phyloP scores from a whole-genome alignment of 2,888 invertebrate genomes.

The Harmothoe impar region DNA sequence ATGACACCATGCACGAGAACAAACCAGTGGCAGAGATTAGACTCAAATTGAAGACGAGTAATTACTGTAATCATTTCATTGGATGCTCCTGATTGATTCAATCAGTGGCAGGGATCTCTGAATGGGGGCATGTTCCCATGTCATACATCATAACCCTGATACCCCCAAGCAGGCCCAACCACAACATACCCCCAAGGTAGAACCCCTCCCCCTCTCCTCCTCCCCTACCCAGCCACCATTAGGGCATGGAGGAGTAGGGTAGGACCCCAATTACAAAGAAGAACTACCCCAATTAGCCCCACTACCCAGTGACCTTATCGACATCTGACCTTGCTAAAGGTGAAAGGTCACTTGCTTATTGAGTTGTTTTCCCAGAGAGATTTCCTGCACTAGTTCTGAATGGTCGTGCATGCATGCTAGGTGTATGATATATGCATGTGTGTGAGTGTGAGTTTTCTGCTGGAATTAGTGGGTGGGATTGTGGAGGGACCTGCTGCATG shows the following conservation, averaged over 20 bases:
- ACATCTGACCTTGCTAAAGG: background rate
- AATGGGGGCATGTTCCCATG: background rate
- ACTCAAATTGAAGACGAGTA: too few species aligned
- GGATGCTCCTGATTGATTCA: background rate
- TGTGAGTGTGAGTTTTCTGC: background rate
- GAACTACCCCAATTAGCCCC: slow-evolving; percentile 50
- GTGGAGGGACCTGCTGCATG: background rate
- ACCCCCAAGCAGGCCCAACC: background rate
- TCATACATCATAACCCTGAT: background rate
- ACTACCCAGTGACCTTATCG: background rate
- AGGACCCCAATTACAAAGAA: slow-evolving; percentile 47
- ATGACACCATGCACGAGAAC: too few species aligned
- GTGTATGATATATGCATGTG: background rate
- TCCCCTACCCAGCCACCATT: background rate
- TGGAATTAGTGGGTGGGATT: background rate
- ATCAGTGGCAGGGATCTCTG: background rate
- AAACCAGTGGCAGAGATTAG: too few species aligned
- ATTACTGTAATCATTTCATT: background rate
- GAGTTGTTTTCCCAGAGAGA: slow-evolving; percentile 46
- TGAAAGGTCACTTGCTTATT: slow-evolving; percentile 40
- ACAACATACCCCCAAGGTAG: background rate
- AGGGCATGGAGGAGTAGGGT: background rate
- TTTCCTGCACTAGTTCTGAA: background rate
- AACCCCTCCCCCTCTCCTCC: background rate
- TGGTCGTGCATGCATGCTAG: background rate